Percentiles rank a stretch among this genome's conserved stretches.
These are phyloP conservation scores for Echeneis naucrates DNA, from an alignment of 2,797 vertebrate species.

Conservation along the genomic window DNA sequence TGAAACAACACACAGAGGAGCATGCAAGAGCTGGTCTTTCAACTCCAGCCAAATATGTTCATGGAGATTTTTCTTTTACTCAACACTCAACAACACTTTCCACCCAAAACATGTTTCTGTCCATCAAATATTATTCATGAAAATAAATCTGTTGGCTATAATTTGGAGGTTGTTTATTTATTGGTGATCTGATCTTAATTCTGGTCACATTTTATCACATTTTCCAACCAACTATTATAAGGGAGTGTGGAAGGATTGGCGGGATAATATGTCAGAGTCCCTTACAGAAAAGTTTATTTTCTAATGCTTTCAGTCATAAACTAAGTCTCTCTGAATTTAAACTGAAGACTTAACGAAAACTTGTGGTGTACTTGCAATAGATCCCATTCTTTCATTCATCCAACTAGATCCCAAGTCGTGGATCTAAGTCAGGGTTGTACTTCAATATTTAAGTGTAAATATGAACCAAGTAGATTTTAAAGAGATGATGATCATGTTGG, in stretches of 20 bases:
- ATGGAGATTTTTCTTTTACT: slow-evolving; percentile 54
- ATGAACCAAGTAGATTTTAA: too few relatives aligned
- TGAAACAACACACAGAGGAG: slow-evolving; percentile 76
- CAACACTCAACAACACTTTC: slow-evolving; percentile 37
- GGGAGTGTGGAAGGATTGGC: neutral
- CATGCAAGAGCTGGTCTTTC: slow-evolving; percentile 70
- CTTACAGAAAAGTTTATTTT: too few relatives aligned
- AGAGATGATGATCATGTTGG: too few relatives aligned
- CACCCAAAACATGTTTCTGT: slow-evolving; percentile 53
- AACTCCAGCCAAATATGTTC: slow-evolving; percentile 71
- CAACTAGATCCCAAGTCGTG: too few relatives aligned
- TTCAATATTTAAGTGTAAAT: too few relatives aligned
- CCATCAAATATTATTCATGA: slow-evolving; percentile 33
- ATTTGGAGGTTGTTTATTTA: slow-evolving; percentile 50
- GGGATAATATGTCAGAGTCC: neutral
- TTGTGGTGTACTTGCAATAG: too few relatives aligned
- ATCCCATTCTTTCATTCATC: too few relatives aligned
- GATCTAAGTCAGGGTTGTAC: too few relatives aligned
- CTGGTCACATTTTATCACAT: slow-evolving; percentile 15
- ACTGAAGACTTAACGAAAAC: too few relatives aligned
- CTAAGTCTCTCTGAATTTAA: too few relatives aligned
- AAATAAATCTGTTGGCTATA: slow-evolving; percentile 61
- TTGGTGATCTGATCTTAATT: slow-evolving; percentile 24
- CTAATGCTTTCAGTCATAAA: too few relatives aligned
- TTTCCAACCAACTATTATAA: slow-evolving; percentile 20